Base-by-base conservation (phyloP, 2,113 vertebrate genomes). In the Cheirogaleus medius region DNA sequence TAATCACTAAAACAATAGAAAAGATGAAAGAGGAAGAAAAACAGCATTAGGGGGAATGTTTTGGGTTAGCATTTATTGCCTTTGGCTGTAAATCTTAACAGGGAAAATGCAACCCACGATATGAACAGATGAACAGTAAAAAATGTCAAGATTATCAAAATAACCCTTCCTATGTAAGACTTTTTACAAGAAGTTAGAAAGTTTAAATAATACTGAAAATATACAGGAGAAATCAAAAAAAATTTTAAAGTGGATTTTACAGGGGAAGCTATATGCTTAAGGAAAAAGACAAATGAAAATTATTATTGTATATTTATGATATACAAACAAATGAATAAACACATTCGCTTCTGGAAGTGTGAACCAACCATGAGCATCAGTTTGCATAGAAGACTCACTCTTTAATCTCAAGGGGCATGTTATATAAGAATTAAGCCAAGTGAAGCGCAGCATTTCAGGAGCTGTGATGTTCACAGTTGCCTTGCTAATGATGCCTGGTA, bases 1-100 rank as follows among this genome's bases (percentile, higher is more conserved):
- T n/a, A 80, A 85, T 87, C 12, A 84, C 63, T 93, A 91, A 88
- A 91, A 92, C 86, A 95, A 94, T 1, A 87, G 71, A 88, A 78
- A 93, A 63, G 5, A 82, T 44, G 14, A 68, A 49, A 68, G 37
- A 93, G 42, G n/a, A 87, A 89, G 37, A 80, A 90, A 88, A 94
- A 39, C 1, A 94, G 58, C 11, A 80, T 25, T 63, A 77, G 29
- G 34, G 34, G 29, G 34, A 94, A 95, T 76, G 47, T 66, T 87
- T 64, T 56, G n/a, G 44, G 58, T 91, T 91, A 91, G 39, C 21
- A 91, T 64, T 95, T 49, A 39, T 88, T 93, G 11, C 34, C 18
- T 74, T 81, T n/a, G 91, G 66, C 27, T 97, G 77, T 54, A 84
- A 87, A 82, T 73, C 21, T 54, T 91, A 86, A 63, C n/a, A 85